A percentile compares a stretch with the other conserved stretches of the same genome.
Conservation (phyloP, 2,888 invertebrate genomes). For the Metallyticus violacea region DNA sequence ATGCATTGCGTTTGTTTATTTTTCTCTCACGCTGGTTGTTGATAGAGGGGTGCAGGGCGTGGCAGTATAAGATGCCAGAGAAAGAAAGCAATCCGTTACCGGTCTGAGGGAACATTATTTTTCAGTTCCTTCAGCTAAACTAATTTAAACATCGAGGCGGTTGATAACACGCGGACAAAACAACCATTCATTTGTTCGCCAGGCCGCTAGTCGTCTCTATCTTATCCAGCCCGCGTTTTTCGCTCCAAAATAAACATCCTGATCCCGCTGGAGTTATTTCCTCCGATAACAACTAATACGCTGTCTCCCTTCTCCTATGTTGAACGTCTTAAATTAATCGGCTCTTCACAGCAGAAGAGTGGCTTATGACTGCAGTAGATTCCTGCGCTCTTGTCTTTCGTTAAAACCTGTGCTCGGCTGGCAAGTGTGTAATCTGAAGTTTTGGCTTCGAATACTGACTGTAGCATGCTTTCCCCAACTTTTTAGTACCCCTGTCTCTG, state of each 20-base stretch:
- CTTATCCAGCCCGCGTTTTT: not conserved
- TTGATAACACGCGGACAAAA: not conserved
- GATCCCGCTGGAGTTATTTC: not conserved
- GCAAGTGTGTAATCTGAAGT: too few relatives aligned
- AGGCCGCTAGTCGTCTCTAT: not conserved
- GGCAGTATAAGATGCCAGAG: too few relatives aligned
- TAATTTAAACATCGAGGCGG: not conserved
- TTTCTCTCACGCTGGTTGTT: too few relatives aligned
- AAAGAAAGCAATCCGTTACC: not conserved
- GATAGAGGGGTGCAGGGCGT: not conserved
- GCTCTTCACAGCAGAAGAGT: not conserved
- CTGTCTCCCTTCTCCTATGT: not conserved
- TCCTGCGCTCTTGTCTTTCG: not conserved
- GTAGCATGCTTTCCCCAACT: too few relatives aligned
- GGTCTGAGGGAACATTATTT: not conserved
- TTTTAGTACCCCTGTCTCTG: too few relatives aligned
- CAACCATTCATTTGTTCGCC: not conserved
- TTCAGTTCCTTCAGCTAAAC: not conserved
- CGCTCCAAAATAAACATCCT: conserved; percentile 8
- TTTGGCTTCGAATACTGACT: too few relatives aligned
- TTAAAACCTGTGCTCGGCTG: too few relatives aligned
- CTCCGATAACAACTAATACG: conserved; percentile 3
- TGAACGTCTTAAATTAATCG: not conserved
- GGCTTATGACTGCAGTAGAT: not conserved
- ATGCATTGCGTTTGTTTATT: not conserved